Evolutionary conservation across 2,888 invertebrate genomes (phyloP), one percentile per base, ranked within the genome.

Genomic region (Agrypnus murinus): DNA sequence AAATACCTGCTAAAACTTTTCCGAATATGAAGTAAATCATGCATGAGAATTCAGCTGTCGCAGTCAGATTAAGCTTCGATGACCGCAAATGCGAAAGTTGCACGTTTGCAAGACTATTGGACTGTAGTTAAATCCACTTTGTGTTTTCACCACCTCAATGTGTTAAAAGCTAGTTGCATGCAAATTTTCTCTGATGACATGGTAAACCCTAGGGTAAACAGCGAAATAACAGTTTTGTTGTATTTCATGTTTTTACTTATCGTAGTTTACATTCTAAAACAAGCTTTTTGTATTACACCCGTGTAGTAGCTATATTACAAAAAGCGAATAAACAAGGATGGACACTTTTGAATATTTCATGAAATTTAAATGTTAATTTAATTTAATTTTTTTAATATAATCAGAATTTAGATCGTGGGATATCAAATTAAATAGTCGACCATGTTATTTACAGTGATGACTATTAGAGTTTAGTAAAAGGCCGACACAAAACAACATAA

Each of bases 31-130:
- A 50, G 31, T 50, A 50, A 12, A 31, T 14, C 50, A 50, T 19
- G 50, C 50, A 50, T 50, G 50, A 19, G 55, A 32, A 36, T 55
- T 55, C 17, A 8, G 36, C 36, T 55, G 55, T 55, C 36, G 55
- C 32, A 48, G 9, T 17, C 2, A 36, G 36, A 14, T 55, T 55
- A 55, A 36, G 36, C 55, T 55, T 55, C 32, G 15, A 9, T 32
- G 36, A 17, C 55, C 36, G 9, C 55, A 36, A 55, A 17, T 36
- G 17, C 48, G 55, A 15, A 55, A 55, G 36, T 55, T 55, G 55
- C 34, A 17, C 55, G 55, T 36, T 55, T 36, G 32, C 34, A 55
- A 17, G 55, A 15, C 15, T 55, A 55, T 55, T 36, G 36, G 55
- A 17, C 38, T 55, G 17, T 36, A 55, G 36, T 55, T 32, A 31